Evolutionary conservation across 2,797 vertebrate species (phyloP).

Genomic region (Rhyacichthys aspro): DNA sequence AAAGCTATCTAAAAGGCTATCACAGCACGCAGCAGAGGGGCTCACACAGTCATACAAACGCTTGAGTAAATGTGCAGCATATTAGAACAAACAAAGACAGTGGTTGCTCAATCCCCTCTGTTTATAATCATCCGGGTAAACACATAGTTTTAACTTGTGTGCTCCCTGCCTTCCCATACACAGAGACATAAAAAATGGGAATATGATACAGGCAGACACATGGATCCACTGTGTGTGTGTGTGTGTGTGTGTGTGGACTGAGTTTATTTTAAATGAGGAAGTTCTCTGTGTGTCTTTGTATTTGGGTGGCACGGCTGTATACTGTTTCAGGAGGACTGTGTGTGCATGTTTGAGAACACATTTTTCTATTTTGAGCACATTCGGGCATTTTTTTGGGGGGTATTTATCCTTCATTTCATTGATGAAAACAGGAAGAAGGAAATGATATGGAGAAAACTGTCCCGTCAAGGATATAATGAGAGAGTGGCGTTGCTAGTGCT

Average conservation of each 20-base stretch:
- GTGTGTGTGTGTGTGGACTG: slow-evolving; percentile 6
- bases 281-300: slow-evolving; percentile 49
- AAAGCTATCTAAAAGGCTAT: slow-evolving; percentile 44
- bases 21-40: slow-evolving; percentile 17
- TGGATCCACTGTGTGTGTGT: slow-evolving; percentile 25
- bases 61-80: slow-evolving; percentile 28
- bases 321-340: slow-evolving; percentile 26
- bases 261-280: slow-evolving; percentile 41
- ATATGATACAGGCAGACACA: slow-evolving; percentile 14
- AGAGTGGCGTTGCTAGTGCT: too few species aligned
- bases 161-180: slow-evolving; percentile 8
- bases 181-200: slow-evolving; percentile 18
- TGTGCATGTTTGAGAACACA: slow-evolving; percentile 7
- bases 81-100: slow-evolving; percentile 29
- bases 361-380: neutral
- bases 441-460: too few species aligned
- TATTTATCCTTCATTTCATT: neutral
- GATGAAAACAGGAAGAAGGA: too few species aligned
- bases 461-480: too few species aligned
- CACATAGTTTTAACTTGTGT: slow-evolving; percentile 27
- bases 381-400: neutral
- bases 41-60: slow-evolving; percentile 1
- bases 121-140: slow-evolving; percentile 37
- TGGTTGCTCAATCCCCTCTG: slow-evolving; percentile 47
- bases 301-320: slow-evolving; percentile 34